Conservation (phyloP, 2,797 vertebrate species). For the Rhincodon typus region DNA sequence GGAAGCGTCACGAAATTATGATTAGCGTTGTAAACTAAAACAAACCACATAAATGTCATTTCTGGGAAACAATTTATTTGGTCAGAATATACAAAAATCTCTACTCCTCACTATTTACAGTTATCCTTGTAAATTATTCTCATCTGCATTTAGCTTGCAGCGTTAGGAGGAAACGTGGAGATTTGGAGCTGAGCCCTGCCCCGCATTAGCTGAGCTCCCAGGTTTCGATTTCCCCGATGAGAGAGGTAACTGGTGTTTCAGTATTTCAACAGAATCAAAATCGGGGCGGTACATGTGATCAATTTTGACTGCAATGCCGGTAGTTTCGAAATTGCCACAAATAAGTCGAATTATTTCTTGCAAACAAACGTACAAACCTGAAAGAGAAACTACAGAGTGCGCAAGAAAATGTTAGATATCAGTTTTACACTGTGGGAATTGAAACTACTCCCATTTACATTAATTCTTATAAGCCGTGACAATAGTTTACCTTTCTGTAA, state of each 20-base stretch:
- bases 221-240: neutral
- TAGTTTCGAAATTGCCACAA: neutral
- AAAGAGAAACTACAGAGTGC: neutral
- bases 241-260: neutral
- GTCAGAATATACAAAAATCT: neutral
- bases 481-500: neutral
- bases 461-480: no score
- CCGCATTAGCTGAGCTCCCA: neutral
- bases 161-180: neutral
- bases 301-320: no score
- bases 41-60: neutral
- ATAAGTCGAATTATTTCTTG: neutral
- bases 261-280: neutral
- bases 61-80: neutral
- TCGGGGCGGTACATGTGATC: neutral
- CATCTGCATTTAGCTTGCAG: neutral
- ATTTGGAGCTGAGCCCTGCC: neutral
- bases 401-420: neutral
- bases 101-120: no score
- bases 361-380: neutral
- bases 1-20: neutral
- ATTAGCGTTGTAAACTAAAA: neutral
- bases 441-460: neutral
- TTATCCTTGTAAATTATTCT: neutral
- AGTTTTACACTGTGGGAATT: neutral